Conservation (phyloP, 1,140 invertebrate species). For the Thalassaphorura encarpata region DNA sequence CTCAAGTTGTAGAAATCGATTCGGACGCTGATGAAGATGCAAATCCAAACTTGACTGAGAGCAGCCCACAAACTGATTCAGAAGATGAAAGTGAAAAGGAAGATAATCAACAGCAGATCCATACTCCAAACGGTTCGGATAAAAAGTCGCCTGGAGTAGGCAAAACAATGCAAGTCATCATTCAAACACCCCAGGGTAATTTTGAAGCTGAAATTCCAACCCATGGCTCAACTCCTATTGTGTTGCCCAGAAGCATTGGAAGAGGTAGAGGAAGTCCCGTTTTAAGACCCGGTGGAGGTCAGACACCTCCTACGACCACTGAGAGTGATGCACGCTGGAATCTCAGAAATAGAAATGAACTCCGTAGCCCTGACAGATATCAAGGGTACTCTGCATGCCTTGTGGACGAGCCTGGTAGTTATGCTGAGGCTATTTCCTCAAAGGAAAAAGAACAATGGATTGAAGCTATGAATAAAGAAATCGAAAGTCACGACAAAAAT, state of each 20-base stretch:
- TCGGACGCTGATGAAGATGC: not conserved
- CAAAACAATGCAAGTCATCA: not conserved
- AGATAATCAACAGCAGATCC: not conserved
- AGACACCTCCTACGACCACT: not conserved
- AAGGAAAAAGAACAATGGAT: conserved; percentile 21
- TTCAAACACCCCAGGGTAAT: not conserved
- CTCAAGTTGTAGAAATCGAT: not conserved
- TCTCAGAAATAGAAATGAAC: not conserved
- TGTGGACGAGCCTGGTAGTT: conserved; percentile 1
- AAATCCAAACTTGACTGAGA: too few species aligned
- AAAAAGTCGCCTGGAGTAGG: not conserved
- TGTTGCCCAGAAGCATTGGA: not conserved
- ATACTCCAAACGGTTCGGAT: not conserved
- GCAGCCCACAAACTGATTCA: too few species aligned
- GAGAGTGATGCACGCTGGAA: not conserved
- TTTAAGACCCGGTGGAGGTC: not conserved
- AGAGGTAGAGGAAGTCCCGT: not conserved
- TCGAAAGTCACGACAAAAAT: conserved; percentile 23
- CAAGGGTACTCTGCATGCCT: not conserved
- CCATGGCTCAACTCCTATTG: not conserved
- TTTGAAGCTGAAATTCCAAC: not conserved
- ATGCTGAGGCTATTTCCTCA: conserved; percentile 21
- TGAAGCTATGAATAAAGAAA: conserved; percentile 22
- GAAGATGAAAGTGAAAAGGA: not conserved
- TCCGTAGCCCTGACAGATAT: not conserved